A percentile compares a stretch with the other conserved stretches of the same genome.
phyloP scores from a whole-genome alignment of 30 jellyfish, hydroid and myxozoan genomes.

The Hydractinia symbiolongicarpus region DNA sequence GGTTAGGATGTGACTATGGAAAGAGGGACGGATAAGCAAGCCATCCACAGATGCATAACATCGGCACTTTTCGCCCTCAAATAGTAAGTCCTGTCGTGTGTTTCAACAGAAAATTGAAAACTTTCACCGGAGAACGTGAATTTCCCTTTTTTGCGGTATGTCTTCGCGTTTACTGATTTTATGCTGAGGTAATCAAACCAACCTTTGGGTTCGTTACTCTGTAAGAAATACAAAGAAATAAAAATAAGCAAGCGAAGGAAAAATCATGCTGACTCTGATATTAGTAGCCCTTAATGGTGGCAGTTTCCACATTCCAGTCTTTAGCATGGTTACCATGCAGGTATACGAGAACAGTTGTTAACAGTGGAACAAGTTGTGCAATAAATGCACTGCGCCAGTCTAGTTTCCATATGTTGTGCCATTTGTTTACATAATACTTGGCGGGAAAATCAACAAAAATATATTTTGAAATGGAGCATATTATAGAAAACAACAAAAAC shows the following conservation, averaged over 20 bases:
- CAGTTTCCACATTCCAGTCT: too few relatives aligned
- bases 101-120: slow-evolving; percentile 20
- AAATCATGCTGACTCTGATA: not conserved
- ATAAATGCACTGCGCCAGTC: too few relatives aligned
- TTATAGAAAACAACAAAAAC: too few relatives aligned
- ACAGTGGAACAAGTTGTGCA: too few relatives aligned
- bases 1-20: not conserved
- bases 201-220: slow-evolving; percentile 82
- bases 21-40: slow-evolving; percentile 43
- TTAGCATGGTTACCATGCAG: too few relatives aligned
- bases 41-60: slow-evolving; percentile 72
- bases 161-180: slow-evolving; percentile 45
- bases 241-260: not conserved
- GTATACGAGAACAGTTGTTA: too few relatives aligned
- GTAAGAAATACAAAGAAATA: not conserved
- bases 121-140: slow-evolving; percentile 16
- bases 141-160: slow-evolving; percentile 55
- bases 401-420: too few relatives aligned
- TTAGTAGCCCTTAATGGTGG: not conserved
- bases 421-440: too few relatives aligned
- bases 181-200: slow-evolving; percentile 53
- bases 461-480: too few relatives aligned
- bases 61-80: slow-evolving; percentile 52
- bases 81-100: slow-evolving; percentile 55
- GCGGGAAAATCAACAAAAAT: too few relatives aligned